Conservation (phyloP, 2,113 vertebrate species). For the Bombycilla garrulus region DNA sequence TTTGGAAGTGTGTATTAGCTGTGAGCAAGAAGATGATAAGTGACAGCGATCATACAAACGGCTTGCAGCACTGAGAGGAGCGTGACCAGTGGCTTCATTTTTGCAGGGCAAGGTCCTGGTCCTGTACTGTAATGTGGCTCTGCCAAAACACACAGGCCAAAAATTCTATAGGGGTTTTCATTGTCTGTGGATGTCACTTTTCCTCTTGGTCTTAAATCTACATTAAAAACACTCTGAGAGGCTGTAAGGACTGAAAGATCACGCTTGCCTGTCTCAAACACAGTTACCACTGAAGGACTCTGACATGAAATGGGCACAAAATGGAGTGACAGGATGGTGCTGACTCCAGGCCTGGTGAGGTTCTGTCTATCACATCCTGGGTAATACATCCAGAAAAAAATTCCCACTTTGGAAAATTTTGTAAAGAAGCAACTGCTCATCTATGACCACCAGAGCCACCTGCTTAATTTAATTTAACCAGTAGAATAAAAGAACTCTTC, state of each 20-base stretch:
- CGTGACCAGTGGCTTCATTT: neutral
- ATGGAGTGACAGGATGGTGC: neutral
- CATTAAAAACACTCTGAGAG: neutral
- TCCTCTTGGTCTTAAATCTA: neutral
- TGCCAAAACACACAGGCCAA: neutral
- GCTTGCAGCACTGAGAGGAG: neutral
- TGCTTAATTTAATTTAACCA: neutral
- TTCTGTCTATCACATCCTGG: neutral
- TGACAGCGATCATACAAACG: neutral
- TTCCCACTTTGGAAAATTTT: neutral
- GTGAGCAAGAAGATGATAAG: neutral
- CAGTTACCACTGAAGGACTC: neutral
- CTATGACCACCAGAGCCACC: neutral
- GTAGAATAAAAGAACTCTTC: neutral
- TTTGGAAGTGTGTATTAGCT: neutral
- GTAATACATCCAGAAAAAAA: neutral
- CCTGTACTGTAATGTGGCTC: neutral
- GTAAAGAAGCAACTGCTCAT: neutral
- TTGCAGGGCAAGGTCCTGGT: too few species aligned
- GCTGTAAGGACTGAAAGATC: neutral
- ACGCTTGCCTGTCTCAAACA: fast-evolving
- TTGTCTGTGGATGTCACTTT: neutral
- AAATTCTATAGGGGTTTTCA: neutral
- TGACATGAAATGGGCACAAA: neutral
- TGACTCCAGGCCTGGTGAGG: neutral